phyloP scores from a whole-genome alignment of 2,888 invertebrate genomes.

The Cheilosia vernalis region DNA sequence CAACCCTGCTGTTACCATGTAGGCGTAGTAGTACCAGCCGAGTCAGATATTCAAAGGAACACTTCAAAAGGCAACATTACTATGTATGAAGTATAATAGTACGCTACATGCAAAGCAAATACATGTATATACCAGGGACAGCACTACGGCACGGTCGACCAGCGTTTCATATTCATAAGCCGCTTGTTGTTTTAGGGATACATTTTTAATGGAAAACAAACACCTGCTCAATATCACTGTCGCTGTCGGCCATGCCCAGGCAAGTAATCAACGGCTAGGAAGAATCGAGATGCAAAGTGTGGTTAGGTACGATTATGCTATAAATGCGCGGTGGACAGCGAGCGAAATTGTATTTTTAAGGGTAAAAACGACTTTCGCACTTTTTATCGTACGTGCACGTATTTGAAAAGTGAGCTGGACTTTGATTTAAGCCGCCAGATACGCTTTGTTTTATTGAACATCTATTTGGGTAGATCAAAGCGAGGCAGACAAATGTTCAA shows the following conservation, averaged over 20 bases:
- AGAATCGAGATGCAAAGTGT: constrained; percentile 21
- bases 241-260: constrained; percentile 29
- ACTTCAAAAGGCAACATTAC: constrained; percentile 30
- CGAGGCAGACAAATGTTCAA: no score
- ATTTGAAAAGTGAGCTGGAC: no score
- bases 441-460: no score
- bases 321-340: neutral
- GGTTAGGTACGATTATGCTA: neutral
- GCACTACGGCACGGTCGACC: neutral
- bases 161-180: constrained; percentile 47
- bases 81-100: neutral
- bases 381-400: no score
- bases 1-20: neutral
- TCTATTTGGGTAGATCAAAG: no score
- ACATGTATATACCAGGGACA: neutral
- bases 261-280: constrained; percentile 42
- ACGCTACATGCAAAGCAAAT: constrained; percentile 6
- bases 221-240: constrained; percentile 63
- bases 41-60: constrained; percentile 6
- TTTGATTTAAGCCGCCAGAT: no score
- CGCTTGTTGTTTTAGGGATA: constrained; percentile 54
- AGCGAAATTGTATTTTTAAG: no score
- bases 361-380: no score
- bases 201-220: constrained; percentile 64
- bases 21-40: neutral